phyloP scores from a whole-genome alignment of 2,888 invertebrate species.

The Meandrusa payeni region DNA sequence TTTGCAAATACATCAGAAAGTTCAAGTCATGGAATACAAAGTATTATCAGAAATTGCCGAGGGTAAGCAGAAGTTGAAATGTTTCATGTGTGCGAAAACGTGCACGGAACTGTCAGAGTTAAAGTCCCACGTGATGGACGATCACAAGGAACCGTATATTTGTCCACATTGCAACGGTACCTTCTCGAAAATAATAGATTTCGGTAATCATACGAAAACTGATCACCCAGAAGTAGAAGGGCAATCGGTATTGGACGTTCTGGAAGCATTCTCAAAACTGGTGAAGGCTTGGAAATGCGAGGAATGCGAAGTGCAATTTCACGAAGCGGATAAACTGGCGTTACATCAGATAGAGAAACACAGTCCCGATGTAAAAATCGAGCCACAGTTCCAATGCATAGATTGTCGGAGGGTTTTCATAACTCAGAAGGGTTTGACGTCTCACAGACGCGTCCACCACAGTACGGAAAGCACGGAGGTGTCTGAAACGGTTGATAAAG shows the following conservation, averaged over 20 bases:
- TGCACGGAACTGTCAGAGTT: slow-evolving; percentile 57
- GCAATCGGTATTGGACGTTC: slow-evolving; percentile 60
- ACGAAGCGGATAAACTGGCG: slow-evolving; percentile 67
- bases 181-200: slow-evolving; percentile 62
- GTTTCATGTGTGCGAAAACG: slow-evolving; percentile 62
- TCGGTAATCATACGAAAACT: slow-evolving; percentile 62
- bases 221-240: slow-evolving; percentile 63
- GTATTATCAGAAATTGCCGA: slow-evolving; percentile 66
- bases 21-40: slow-evolving; percentile 71
- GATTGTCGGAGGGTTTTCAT: slow-evolving; percentile 68
- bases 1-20: slow-evolving; percentile 65
- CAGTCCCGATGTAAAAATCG: slow-evolving; percentile 54
- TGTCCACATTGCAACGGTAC: slow-evolving; percentile 59
- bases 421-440: slow-evolving; percentile 62
- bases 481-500: slow-evolving; percentile 45
- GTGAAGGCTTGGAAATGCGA: slow-evolving; percentile 75
- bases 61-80: slow-evolving; percentile 61
- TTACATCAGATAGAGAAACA: slow-evolving; percentile 65
- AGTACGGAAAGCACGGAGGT: slow-evolving; percentile 48
- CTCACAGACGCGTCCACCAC: slow-evolving; percentile 65
- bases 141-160: slow-evolving; percentile 61
- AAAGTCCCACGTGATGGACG: slow-evolving; percentile 66
- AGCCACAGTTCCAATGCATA: slow-evolving; percentile 59
- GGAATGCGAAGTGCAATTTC: slow-evolving; percentile 66
- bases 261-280: slow-evolving; percentile 65